Conservation (phyloP, 2,113 vertebrate species). For the Erythrocercus mccallii region DNA sequence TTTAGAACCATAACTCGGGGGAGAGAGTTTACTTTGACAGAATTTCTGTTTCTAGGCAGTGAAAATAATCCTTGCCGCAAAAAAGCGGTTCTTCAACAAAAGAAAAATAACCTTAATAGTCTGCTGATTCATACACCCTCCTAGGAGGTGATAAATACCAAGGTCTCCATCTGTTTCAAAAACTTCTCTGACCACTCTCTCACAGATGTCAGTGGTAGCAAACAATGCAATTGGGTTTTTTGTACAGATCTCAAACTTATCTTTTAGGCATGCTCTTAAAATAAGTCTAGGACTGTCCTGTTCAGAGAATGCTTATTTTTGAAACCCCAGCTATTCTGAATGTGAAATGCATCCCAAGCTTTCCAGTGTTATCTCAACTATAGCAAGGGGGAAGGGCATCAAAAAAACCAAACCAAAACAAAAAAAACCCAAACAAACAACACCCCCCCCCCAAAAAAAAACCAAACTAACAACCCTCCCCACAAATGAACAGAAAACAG, state of each 20-base stretch:
- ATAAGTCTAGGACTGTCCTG: background rate
- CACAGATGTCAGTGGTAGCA: rapidly evolving
- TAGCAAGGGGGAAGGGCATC: background rate
- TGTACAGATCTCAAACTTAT: background rate
- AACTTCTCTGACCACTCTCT: background rate
- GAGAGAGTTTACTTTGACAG: background rate
- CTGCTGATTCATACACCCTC: background rate
- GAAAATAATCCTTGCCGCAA: background rate
- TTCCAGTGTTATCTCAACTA: background rate
- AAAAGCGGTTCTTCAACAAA: background rate
- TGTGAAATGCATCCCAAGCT: background rate
- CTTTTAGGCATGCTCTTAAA: background rate
- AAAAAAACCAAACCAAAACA: background rate
- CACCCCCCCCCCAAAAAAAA: background rate
- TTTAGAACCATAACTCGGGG: background rate
- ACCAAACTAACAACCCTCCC: background rate
- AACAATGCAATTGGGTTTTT: background rate
- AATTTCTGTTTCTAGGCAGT: background rate
- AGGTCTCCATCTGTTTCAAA: background rate
- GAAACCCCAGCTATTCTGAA: background rate
- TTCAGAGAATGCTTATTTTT: background rate
- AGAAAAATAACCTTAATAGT: background rate
- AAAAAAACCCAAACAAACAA: background rate
- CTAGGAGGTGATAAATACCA: background rate
- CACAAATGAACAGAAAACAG: background rate